phyloP scores from a whole-genome alignment of 2,888 invertebrate genomes.

The Clivina fossor region DNA sequence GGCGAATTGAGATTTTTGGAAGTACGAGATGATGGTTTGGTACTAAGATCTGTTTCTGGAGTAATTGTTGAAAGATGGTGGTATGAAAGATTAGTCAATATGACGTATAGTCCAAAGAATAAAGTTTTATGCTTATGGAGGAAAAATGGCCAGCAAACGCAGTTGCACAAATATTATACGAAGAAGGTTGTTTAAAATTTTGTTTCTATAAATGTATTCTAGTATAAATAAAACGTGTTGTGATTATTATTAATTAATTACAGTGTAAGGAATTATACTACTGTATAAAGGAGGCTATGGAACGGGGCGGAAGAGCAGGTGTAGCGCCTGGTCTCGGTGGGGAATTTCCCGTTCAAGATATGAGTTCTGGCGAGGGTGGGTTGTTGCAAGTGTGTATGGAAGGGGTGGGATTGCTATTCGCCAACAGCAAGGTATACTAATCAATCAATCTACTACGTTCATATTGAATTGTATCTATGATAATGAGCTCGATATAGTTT shows the following conservation, averaged over 20 bases:
- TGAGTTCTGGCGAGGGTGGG: constrained; percentile 95
- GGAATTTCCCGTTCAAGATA: constrained; percentile 98
- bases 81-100: constrained; percentile 98
- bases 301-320: constrained; percentile 77
- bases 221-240: not conserved
- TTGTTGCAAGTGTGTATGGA: constrained; percentile 99
- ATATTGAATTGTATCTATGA: constrained; percentile 4
- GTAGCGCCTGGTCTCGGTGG: constrained; percentile 77
- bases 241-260: constrained; percentile 43
- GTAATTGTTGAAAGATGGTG: constrained; percentile 96
- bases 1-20: constrained; percentile 88
- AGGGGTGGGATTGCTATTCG: constrained; percentile 97
- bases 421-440: constrained; percentile 94
- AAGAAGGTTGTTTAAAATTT: constrained; percentile 75
- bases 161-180: constrained; percentile 97
- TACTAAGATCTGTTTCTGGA: constrained; percentile 78
- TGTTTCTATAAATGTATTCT: constrained; percentile 30
- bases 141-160: constrained; percentile 90
- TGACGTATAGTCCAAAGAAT: constrained; percentile 99
- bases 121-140: constrained; percentile 97
- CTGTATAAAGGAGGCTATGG: constrained; percentile 99
- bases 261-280: constrained; percentile 98
- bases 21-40: constrained; percentile 94
- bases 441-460: constrained; percentile 10
- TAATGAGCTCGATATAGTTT: constrained; percentile 6